These are phyloP conservation scores for Ophthalmotilapia sp. DNA, from an alignment of 2,113 vertebrate genomes.

Conservation along the genomic window DNA sequence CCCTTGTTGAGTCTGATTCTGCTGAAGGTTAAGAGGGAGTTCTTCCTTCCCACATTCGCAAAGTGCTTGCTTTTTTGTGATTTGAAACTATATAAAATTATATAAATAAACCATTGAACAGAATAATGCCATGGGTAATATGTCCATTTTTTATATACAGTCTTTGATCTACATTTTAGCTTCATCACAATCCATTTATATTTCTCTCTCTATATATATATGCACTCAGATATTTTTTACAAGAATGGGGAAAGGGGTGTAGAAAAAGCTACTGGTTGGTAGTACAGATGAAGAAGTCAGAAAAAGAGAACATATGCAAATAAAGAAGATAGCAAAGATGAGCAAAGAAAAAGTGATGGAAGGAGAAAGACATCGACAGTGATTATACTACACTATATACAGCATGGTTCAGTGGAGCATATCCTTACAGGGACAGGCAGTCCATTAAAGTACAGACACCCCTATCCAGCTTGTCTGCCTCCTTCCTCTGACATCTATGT, in stretches of 20 bases:
- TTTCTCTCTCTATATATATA: neutral
- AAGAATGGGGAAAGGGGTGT: neutral
- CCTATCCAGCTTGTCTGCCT: constrained; percentile 35
- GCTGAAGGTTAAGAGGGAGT: neutral
- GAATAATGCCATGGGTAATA: neutral
- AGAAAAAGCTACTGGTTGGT: constrained; percentile 23
- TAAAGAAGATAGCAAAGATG: constrained; percentile 42
- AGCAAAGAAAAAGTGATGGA: constrained; percentile 52
- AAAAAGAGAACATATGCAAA: constrained; percentile 38
- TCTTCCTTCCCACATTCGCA: neutral
- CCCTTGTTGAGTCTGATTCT: neutral
- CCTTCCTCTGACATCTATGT: constrained; percentile 35
- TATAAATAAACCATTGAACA: neutral
- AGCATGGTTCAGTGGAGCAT: constrained; percentile 67
- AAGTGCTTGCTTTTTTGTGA: neutral
- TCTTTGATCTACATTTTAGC: neutral
- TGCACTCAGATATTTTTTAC: constrained; percentile 22
- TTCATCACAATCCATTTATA: neutral
- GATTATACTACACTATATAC: constrained; percentile 59
- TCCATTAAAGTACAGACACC: constrained; percentile 57
- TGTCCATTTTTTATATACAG: neutral
- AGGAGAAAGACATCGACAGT: constrained; percentile 44
- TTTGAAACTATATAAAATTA: neutral
- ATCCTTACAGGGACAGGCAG: constrained; percentile 54
- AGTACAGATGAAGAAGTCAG: constrained; percentile 20